Conservation (phyloP, 2,113 vertebrate genomes). For the Procapra przewalskii region DNA sequence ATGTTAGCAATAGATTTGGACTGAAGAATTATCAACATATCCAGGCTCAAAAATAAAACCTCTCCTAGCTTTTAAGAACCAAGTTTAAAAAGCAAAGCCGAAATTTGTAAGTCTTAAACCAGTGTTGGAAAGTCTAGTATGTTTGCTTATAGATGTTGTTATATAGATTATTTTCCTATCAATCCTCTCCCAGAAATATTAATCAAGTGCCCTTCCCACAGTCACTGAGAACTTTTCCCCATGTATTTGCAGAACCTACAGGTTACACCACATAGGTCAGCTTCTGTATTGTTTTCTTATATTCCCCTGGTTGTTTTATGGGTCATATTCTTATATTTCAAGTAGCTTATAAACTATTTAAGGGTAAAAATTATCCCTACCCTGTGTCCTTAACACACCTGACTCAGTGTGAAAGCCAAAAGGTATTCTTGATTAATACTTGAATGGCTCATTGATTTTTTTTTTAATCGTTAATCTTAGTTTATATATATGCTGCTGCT, state of each 20-base stretch:
- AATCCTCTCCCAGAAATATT: not conserved
- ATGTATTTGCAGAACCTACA: not conserved
- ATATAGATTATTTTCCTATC: not conserved
- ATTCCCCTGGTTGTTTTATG: not conserved
- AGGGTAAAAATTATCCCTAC: not conserved
- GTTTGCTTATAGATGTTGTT: not conserved
- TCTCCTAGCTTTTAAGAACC: not conserved
- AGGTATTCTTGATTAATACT: not conserved
- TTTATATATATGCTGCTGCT: not conserved
- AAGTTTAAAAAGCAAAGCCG: not conserved
- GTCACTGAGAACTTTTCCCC: not conserved
- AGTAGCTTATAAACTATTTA: not conserved
- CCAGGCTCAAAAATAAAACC: not conserved
- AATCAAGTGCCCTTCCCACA: not conserved
- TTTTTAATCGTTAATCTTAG: not conserved
- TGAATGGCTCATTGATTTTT: not conserved
- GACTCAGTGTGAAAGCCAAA: not conserved
- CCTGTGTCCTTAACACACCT: not conserved
- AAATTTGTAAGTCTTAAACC: not conserved
- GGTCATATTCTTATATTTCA: not conserved
- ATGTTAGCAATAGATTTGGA: not conserved
- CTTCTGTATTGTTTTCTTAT: not conserved
- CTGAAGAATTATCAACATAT: not conserved
- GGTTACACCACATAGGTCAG: not conserved
- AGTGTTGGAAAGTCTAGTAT: not conserved